Conservation (phyloP, 2,113 vertebrate species). For the Pachycephala philippinensis region DNA sequence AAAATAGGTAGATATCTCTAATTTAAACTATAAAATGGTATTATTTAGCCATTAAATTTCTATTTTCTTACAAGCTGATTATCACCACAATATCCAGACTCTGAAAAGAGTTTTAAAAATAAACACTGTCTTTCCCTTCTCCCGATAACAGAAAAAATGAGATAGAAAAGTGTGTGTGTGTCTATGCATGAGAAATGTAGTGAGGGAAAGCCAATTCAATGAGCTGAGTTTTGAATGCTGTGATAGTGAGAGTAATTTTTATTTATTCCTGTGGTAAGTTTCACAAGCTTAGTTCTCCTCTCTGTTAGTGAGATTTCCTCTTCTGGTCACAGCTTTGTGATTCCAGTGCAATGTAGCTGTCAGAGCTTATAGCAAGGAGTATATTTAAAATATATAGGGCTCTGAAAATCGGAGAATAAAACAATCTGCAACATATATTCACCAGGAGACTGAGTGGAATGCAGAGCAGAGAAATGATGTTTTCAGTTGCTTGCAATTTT, state of each 20-base stretch:
- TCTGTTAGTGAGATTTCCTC: slow-evolving; percentile 33
- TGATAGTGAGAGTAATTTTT: slow-evolving; percentile 12
- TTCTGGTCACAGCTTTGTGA: slow-evolving; percentile 46
- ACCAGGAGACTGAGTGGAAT: slow-evolving; percentile 11
- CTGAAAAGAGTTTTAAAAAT: neutral
- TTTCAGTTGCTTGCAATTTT: slow-evolving; percentile 10
- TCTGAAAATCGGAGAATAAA: slow-evolving; percentile 37
- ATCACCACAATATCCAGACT: neutral
- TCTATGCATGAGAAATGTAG: neutral
- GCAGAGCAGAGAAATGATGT: neutral
- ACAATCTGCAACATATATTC: slow-evolving; percentile 32
- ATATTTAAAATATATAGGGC: slow-evolving; percentile 46
- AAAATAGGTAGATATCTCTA: neutral
- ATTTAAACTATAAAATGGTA: neutral
- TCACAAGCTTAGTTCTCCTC: neutral
- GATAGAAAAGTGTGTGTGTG: neutral
- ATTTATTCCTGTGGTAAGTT: slow-evolving; percentile 48
- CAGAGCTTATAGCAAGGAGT: slow-evolving; percentile 47
- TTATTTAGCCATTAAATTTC: neutral
- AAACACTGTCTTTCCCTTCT: neutral
- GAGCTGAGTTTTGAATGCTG: slow-evolving; percentile 3
- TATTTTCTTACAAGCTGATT: neutral
- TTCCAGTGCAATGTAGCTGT: slow-evolving; percentile 57
- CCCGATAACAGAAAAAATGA: neutral
- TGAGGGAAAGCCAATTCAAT: neutral